Percentiles rank a stretch among this genome's conserved stretches.
These are phyloP conservation scores for Cetonia aurata DNA, from an alignment of 2,888 invertebrate genomes.

Conservation along the genomic window DNA sequence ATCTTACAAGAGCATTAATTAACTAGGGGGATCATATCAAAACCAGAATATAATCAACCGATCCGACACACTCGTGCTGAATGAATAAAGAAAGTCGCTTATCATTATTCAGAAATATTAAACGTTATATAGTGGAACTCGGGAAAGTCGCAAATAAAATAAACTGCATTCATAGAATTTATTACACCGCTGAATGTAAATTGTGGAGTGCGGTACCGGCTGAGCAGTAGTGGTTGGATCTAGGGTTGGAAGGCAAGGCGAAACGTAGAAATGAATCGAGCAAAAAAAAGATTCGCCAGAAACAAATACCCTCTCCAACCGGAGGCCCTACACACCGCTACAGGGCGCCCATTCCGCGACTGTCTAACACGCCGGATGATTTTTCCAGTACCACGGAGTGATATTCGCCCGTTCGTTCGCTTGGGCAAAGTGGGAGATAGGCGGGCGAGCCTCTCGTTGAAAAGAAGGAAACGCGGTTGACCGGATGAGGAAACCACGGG, in stretches of 20 bases:
- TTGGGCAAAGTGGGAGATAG: slow-evolving; percentile 33
- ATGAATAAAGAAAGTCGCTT: slow-evolving; percentile 29
- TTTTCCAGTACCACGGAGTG: slow-evolving; percentile 36
- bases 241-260: slow-evolving; percentile 36
- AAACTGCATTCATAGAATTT: slow-evolving; percentile 40
- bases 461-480: slow-evolving; percentile 57
- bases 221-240: slow-evolving; percentile 32
- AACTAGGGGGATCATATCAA: too few relatives aligned
- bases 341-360: slow-evolving; percentile 18
- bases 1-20: too few relatives aligned
- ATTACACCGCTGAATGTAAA: slow-evolving; percentile 40
- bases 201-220: slow-evolving; percentile 40
- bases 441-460: slow-evolving; percentile 35
- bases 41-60: too few relatives aligned
- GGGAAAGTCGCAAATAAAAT: slow-evolving; percentile 39
- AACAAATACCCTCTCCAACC: slow-evolving; percentile 39
- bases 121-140: slow-evolving; percentile 38
- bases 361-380: slow-evolving; percentile 26
- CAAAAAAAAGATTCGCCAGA: slow-evolving; percentile 29
- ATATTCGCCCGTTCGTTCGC: slow-evolving; percentile 37
- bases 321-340: slow-evolving; percentile 18
- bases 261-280: slow-evolving; percentile 36
- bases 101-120: slow-evolving; percentile 40
- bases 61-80: too few relatives aligned
- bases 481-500: slow-evolving; percentile 62